These are phyloP conservation scores for Dione juno DNA, from an alignment of 2,888 invertebrate genomes.

Conservation along the genomic window DNA sequence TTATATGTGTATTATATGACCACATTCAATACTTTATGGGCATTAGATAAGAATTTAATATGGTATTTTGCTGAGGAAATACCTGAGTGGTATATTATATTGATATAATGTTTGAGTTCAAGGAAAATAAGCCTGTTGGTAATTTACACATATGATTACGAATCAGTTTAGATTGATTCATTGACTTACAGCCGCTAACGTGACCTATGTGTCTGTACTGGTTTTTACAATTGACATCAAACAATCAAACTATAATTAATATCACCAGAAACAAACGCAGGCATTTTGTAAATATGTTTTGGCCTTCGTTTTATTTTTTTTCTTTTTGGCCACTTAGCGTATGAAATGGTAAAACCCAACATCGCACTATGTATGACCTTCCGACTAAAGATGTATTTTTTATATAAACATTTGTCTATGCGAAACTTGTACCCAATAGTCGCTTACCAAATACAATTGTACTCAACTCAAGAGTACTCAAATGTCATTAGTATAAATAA, in stretches of 20 bases:
- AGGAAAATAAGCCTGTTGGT: background rate
- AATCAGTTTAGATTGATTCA: background rate
- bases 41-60: background rate
- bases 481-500: no score
- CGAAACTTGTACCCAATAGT: no score
- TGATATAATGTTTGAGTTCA: background rate
- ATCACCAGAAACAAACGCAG: background rate
- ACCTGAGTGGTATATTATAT: no score
- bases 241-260: background rate
- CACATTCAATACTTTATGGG: background rate
- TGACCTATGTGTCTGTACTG: background rate
- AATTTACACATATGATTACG: background rate
- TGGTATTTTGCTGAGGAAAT: background rate
- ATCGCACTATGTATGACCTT: no score
- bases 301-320: background rate
- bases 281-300: background rate
- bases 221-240: background rate
- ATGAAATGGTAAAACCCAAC: no score
- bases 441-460: no score
- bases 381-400: no score
- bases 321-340: no score
- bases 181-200: background rate
- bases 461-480: no score
- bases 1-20: background rate
- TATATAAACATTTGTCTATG: no score